Conservation (phyloP, 2,888 invertebrate genomes). For the Nasonovia ribisnigri region DNA sequence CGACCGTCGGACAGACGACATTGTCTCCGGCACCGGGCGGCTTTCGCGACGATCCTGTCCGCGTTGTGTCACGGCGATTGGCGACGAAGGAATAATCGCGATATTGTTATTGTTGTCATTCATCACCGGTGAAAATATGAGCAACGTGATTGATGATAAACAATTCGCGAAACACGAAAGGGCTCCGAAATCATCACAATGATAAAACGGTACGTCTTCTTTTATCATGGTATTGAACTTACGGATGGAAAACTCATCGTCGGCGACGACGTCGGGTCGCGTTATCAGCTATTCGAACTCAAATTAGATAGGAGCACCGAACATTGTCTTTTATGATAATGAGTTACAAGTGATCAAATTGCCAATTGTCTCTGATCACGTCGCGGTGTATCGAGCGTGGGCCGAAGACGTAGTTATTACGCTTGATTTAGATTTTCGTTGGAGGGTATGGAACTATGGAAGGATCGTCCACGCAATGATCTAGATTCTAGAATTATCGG, state of each 20-base stretch:
- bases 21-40: background rate
- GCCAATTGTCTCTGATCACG: background rate
- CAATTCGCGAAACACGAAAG: background rate
- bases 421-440: no score
- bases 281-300: background rate
- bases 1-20: background rate
- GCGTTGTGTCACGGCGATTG: background rate
- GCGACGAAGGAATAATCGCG: background rate
- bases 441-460: no score
- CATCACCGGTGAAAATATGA: background rate
- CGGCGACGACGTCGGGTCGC: background rate
- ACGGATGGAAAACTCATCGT: constrained; percentile 3
- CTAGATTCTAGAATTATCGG: no score
- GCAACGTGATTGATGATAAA: background rate
- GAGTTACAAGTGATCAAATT: background rate
- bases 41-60: background rate
- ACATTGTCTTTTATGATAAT: background rate
- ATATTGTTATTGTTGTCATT: background rate
- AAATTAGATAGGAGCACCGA: background rate
- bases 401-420: no score
- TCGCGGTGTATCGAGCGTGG: no score
- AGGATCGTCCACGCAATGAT: no score
- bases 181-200: background rate
- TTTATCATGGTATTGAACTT: background rate
- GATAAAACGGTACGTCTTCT: background rate